phyloP scores from a whole-genome alignment of 2,113 vertebrate genomes.

The Seriola dumerili region DNA sequence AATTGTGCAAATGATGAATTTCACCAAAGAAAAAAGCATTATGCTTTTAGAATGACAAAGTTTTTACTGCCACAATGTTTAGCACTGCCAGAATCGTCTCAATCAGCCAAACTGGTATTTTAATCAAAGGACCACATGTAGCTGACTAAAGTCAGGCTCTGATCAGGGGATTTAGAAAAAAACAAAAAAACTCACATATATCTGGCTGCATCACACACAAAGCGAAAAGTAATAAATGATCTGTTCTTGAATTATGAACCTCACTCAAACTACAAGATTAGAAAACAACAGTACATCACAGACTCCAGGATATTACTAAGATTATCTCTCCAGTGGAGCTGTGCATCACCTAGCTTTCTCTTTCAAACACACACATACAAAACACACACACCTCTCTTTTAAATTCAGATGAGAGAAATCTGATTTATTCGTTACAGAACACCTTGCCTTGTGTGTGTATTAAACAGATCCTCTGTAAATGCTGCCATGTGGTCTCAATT shows the following conservation, averaged over 20 bases:
- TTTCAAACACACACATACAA: conserved; percentile 1
- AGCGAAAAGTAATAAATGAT: conserved; percentile 28
- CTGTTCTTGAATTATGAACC: conserved; percentile 35
- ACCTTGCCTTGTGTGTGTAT: conserved; percentile 20
- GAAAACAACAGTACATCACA: conserved; percentile 49
- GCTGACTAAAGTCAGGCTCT: conserved; percentile 6
- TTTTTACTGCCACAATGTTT: conserved; percentile 8
- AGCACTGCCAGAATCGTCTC: background rate
- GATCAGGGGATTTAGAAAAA: conserved; percentile 23
- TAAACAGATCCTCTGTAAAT: conserved; percentile 11
- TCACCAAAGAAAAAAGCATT: background rate
- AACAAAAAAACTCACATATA: background rate
- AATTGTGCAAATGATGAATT: background rate
- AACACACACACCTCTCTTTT: background rate
- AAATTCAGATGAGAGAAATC: conserved; percentile 25
- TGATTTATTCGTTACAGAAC: conserved; percentile 9
- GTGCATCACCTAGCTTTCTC: background rate
- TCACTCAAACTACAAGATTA: conserved; percentile 42
- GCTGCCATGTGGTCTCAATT: background rate
- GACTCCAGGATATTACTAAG: conserved; percentile 53
- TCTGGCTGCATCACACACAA: conserved; percentile 6
- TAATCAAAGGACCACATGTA: conserved; percentile 13
- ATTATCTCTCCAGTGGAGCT: conserved; percentile 38
- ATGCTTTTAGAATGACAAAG: background rate
- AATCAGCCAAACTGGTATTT: conserved; percentile 25